Evolutionary conservation across 2,797 vertebrate species (phyloP), one percentile per base, ranked within the genome.

Genomic region (Enteromius radiatus): DNA sequence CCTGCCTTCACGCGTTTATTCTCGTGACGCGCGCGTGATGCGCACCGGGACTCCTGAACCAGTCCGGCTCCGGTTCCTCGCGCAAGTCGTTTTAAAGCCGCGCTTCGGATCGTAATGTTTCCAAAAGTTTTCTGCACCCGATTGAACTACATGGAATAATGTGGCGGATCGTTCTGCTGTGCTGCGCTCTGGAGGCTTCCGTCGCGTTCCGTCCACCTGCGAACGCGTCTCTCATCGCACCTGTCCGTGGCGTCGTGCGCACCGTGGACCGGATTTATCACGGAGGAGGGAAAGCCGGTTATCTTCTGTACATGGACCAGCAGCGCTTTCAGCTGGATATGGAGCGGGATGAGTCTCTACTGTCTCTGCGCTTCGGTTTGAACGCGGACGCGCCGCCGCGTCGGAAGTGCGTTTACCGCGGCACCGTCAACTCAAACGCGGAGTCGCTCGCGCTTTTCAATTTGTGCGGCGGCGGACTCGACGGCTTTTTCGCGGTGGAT

Each of bases 401-500:
- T 84, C 90, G 90, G 86, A 95, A 91, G 84, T 99, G 97, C 91
- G 93, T 89, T 83, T 97, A 97, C 91, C 94, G 97, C 33, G 98
- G 98, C 54, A 96, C 96, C 0, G 97, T 98, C 89, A 95, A 98
- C 90, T 95, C 95, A 84, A 94, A 93, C 84, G 90, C 95, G 21
- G 95, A 96, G 74, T 98, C 97, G 4, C 90, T 98, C 86, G 98
- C 97, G 0, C 94, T 96, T 54, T 96, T 98, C 84, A 93, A 94
- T 88, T 94, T 97, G 7, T 99, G 98, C 85, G 94, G 95, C 14
- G 96, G 96, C 7, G 96, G 95, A 49, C 93, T 98, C 23, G 93
- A 96, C 52, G 98, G 98, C 52, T 98, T 96, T 91, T 98, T 99
- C 86, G 97, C 97, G 3, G 92, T 98, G 75, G 92, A 93, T 63